Evolutionary conservation across 2,888 invertebrate genomes (phyloP), one percentile per base, ranked within the genome.

Genomic region (Podabrus alpinus): DNA sequence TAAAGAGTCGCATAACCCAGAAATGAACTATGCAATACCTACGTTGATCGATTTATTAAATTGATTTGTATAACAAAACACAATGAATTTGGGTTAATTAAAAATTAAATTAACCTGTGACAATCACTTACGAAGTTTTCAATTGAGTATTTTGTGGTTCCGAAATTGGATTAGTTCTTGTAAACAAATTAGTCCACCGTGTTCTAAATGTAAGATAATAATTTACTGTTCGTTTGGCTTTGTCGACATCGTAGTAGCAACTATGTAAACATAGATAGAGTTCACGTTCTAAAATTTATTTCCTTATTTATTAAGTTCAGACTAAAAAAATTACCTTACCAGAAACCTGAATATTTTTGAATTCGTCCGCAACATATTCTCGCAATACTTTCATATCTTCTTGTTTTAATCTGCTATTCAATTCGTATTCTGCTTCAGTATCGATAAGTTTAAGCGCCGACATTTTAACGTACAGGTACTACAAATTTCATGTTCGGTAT

Each of bases 181-280:
- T 59, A 66, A 74, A 74, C 4, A 71, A 60, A 17, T 71, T 62
- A 9, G 74, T 61, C 74, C 74, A 74, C 5, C 59, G 16, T n/a
- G 15, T 4, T 64, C 74, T 68, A 19, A 13, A 21, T 9, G 21
- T 64, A 19, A 71, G 16, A 24, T 68, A 74, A 7, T 15, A 68
- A n/a, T 17, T 25, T 15, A 75, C 59, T 5, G 64, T 69, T 5
- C 15, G 29, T 69, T 75, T 69, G 9, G 75, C 61, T 15, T 17
- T 45, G 24, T 71, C 72, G 9, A 64, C 17, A 59, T 75, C 60
- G 45, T 74, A 69, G 15, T 71, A 68, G 29, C 66, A 66, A 16
- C 71, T 72, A 21, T 75, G 72, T 60, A 75, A n/a, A 24, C 59
- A 66, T 7, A 75, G 25, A 60, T 66, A 69, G 9, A 75, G 59